Percentiles rank a stretch among this genome's conserved stretches.
phyloP scores from a whole-genome alignment of 2,888 invertebrate species.

The Leucophenga montana region DNA sequence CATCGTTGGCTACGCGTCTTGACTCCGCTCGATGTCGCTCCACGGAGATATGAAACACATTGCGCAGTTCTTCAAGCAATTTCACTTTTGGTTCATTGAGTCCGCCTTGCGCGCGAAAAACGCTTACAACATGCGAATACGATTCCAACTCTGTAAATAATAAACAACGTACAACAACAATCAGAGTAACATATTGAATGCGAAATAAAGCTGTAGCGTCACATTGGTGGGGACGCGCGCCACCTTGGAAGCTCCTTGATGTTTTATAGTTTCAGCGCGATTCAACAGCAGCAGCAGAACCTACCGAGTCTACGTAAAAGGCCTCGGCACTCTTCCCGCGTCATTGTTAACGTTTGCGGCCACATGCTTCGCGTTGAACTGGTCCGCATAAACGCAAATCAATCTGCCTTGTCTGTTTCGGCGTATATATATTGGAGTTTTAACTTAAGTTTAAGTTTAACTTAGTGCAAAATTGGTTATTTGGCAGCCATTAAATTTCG shows the following conservation, averaged over 20 bases:
- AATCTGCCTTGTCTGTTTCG: constrained; percentile 47
- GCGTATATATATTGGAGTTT: too few species aligned
- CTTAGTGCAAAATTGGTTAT: constrained; percentile 54
- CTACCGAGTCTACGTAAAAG: constrained; percentile 89
- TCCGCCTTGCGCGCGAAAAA: constrained; percentile 93
- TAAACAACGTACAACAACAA: constrained; percentile 26
- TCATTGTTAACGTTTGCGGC: constrained; percentile 78
- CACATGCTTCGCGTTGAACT: constrained; percentile 64
- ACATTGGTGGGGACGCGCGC: not conserved
- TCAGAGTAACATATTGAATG: too few species aligned
- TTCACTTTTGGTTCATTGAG: constrained; percentile 88
- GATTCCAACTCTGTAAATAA: constrained; percentile 86
- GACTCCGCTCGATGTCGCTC: constrained; percentile 95
- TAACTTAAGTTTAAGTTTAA: too few species aligned
- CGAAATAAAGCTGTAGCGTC: not conserved
- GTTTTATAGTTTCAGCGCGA: not conserved
- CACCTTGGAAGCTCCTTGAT: constrained; percentile 28
- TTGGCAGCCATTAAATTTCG: constrained; percentile 60
- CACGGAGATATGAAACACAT: constrained; percentile 87
- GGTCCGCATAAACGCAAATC: constrained; percentile 48
- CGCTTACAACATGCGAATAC: constrained; percentile 90
- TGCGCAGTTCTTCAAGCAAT: constrained; percentile 86
- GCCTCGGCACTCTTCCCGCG: constrained; percentile 90
- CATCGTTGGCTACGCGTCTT: constrained; percentile 92
- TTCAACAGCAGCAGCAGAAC: constrained; percentile 50